These are phyloP conservation scores for Ramazzottius varieornatus DNA, from an alignment of 2,888 invertebrate genomes.

Conservation along the genomic window DNA sequence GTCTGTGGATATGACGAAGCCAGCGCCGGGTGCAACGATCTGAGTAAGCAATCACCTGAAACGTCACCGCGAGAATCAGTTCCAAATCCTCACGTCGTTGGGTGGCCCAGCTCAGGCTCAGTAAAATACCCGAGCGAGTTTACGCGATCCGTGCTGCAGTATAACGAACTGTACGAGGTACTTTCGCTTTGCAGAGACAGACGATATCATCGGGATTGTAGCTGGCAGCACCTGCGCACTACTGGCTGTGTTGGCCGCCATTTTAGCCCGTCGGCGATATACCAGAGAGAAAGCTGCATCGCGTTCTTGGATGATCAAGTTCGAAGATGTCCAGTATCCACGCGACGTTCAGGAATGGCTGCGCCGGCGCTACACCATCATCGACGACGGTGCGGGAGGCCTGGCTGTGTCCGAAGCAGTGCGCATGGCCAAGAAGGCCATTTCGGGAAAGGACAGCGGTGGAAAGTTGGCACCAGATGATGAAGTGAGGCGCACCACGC, in stretches of 20 bases:
- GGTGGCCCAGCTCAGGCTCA: no score
- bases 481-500: no score
- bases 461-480: no score
- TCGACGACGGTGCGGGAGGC: conserved; percentile 1
- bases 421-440: neutral
- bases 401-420: neutral
- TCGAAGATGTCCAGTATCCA: neutral
- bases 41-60: no score
- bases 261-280: neutral
- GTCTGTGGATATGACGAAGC: no score
- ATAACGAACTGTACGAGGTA: no score
- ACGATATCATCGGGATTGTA: neutral
- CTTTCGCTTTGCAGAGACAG: neutral
- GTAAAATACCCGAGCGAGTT: no score
- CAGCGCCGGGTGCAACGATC: no score
- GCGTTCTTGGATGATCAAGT: neutral
- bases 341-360: neutral
- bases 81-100: no score
- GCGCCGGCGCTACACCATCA: neutral
- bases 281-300: neutral
- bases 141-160: no score
- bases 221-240: neutral
- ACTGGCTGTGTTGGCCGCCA: neutral
- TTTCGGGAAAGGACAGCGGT: no score
- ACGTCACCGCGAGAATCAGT: no score